phyloP scores from a whole-genome alignment of 2,113 vertebrate genomes.

The Bubo scandiacus region DNA sequence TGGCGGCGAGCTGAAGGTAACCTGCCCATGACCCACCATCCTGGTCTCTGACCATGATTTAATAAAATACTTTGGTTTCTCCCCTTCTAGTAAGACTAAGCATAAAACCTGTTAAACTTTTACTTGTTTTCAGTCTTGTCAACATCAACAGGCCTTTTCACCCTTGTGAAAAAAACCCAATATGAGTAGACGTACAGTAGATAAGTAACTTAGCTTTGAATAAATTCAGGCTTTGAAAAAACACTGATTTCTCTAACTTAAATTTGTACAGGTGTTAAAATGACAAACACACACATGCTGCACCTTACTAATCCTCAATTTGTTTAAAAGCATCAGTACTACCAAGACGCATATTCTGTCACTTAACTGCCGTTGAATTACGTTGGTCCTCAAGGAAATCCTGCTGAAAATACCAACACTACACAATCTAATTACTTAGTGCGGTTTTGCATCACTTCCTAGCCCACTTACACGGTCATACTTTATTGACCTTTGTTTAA shows the following conservation, averaged over 20 bases:
- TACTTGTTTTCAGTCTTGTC: no score
- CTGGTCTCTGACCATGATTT: fast-evolving
- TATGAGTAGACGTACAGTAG: fast-evolving
- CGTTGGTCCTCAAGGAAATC: neutral
- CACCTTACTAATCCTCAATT: neutral
- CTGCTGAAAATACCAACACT: neutral
- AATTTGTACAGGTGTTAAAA: neutral
- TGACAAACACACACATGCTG: fast-evolving
- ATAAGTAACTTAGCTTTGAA: no score
- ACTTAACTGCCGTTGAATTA: neutral
- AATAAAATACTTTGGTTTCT: fast-evolving
- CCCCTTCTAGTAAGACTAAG: neutral
- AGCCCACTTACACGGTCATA: fast-evolving
- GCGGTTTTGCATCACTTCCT: neutral
- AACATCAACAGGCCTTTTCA: neutral
- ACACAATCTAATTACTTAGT: no score
- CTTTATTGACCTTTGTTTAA: neutral
- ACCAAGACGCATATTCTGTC: fast-evolving
- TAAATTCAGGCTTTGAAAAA: neutral
- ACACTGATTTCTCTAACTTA: neutral
- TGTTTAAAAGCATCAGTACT: neutral
- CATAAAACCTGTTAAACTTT: fast-evolving
- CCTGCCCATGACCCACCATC: fast-evolving
- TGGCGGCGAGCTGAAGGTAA: neutral
- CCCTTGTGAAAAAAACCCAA: fast-evolving